phyloP scores from a whole-genome alignment of 2,113 vertebrate species.

The Tychaedon coryphoeus region DNA sequence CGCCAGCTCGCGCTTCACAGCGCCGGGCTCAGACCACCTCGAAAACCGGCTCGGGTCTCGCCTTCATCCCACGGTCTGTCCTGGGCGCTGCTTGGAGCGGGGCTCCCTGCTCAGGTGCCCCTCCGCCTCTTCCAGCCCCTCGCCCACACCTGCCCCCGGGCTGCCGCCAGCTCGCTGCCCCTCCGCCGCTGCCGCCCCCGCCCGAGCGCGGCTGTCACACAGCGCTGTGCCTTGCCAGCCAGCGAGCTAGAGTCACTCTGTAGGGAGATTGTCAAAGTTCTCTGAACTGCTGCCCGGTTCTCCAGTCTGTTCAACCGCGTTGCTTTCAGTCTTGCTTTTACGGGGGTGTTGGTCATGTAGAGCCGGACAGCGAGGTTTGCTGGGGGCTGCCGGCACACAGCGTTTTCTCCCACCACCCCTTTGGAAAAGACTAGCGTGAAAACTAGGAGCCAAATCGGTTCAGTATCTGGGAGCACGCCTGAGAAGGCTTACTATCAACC shows the following conservation, averaged over 20 bases:
- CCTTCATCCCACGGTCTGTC: fast-evolving
- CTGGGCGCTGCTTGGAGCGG: not conserved
- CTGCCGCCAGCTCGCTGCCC: not conserved
- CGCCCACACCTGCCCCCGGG: not conserved
- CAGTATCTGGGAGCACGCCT: not conserved
- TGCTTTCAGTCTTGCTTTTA: not conserved
- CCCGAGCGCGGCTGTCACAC: not conserved
- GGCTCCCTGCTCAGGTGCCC: not conserved
- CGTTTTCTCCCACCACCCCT: not conserved
- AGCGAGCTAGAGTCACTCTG: not conserved
- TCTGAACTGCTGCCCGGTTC: not conserved
- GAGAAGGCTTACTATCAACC: not conserved
- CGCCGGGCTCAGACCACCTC: too few relatives aligned
- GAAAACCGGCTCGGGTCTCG: not conserved
- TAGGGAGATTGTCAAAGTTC: not conserved
- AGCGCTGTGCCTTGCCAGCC: fast-evolving
- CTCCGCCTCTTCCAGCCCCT: not conserved
- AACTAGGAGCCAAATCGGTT: not conserved
- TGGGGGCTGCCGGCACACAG: not conserved
- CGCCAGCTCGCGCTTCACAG: fast-evolving
- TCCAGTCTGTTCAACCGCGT: not conserved
- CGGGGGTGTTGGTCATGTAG: fast-evolving
- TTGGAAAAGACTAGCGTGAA: not conserved
- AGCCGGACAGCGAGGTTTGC: not conserved
- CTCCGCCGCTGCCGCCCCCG: fast-evolving